phyloP scores from a whole-genome alignment of 2,888 invertebrate genomes.

The Willowsia nigromaculata region DNA sequence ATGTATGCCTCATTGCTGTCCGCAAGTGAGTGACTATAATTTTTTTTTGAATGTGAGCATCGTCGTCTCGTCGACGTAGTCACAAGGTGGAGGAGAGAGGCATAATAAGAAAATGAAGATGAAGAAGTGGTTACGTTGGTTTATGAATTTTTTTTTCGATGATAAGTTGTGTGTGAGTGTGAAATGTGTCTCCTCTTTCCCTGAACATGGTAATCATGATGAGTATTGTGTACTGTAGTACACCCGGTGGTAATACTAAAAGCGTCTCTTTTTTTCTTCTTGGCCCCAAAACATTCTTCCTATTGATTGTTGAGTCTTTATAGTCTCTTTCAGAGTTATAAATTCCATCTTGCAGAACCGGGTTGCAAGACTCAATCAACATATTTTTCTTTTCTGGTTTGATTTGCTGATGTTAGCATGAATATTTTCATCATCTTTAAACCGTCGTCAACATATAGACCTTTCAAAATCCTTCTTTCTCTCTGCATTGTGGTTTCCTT shows the following conservation, averaged over 20 bases:
- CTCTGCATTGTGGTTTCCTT: neutral
- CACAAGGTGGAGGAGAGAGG: neutral
- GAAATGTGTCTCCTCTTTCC: conserved; percentile 45
- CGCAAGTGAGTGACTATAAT: neutral
- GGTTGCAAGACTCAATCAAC: neutral
- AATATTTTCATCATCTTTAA: neutral
- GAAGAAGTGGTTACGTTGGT: conserved; percentile 50
- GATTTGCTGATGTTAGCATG: neutral
- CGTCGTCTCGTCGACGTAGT: neutral
- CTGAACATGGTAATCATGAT: conserved; percentile 41
- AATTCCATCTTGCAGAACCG: conserved; percentile 23
- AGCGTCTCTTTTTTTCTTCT: conserved; percentile 6
- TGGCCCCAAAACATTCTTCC: conserved; percentile 16
- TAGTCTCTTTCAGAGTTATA: neutral
- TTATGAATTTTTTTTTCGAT: conserved; percentile 12
- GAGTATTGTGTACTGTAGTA: neutral
- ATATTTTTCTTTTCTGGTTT: neutral
- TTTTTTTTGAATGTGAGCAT: too few species aligned
- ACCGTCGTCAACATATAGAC: conserved; percentile 22
- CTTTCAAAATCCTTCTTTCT: neutral
- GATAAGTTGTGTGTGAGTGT: conserved; percentile 14
- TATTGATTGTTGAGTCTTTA: neutral
- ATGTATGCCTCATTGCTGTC: neutral
- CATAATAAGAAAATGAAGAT: neutral
- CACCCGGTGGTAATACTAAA: neutral